Evolutionary conservation across 2,797 vertebrate genomes (phyloP).

Genomic region (Bufotes viridis): DNA sequence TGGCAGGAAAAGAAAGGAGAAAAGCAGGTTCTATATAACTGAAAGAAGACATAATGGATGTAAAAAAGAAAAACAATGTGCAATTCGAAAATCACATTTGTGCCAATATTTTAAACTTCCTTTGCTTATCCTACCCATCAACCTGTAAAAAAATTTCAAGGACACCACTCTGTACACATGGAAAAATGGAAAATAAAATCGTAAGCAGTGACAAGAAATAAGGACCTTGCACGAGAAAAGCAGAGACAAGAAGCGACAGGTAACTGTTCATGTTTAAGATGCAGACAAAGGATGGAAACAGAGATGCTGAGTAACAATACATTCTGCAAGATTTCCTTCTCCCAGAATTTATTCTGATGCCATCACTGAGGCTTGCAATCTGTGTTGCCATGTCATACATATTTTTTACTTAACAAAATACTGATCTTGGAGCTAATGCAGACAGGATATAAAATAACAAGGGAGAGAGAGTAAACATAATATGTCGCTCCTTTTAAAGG

Average conservation of each 20-base stretch:
- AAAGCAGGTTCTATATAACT: slow-evolving; percentile 13
- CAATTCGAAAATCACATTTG: slow-evolving; percentile 1
- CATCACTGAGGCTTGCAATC: slow-evolving; percentile 27
- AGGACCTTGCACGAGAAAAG: neutral
- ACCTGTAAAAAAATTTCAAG: neutral
- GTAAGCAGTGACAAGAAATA: neutral
- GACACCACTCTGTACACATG: neutral
- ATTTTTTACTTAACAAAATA: slow-evolving; percentile 31
- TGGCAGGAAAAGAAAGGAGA: slow-evolving; percentile 19
- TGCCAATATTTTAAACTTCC: neutral
- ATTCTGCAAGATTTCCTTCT: slow-evolving; percentile 14
- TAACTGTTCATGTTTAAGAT: slow-evolving; percentile 20
- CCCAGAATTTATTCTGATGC: neutral
- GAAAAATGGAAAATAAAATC: neutral
- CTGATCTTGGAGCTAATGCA: neutral
- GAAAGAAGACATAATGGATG: neutral
- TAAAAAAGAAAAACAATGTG: neutral
- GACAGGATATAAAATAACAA: slow-evolving; percentile 32
- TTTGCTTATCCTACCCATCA: neutral
- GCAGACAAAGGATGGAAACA: slow-evolving; percentile 37
- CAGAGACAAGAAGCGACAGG: slow-evolving; percentile 1
- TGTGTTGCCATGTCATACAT: slow-evolving; percentile 21
- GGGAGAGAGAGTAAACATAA: too few relatives aligned
- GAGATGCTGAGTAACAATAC: slow-evolving; percentile 30
- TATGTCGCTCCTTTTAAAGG: too few relatives aligned